Evolutionary conservation across 2,888 invertebrate species (phyloP).

Genomic region (Eubasilissa splendida): DNA sequence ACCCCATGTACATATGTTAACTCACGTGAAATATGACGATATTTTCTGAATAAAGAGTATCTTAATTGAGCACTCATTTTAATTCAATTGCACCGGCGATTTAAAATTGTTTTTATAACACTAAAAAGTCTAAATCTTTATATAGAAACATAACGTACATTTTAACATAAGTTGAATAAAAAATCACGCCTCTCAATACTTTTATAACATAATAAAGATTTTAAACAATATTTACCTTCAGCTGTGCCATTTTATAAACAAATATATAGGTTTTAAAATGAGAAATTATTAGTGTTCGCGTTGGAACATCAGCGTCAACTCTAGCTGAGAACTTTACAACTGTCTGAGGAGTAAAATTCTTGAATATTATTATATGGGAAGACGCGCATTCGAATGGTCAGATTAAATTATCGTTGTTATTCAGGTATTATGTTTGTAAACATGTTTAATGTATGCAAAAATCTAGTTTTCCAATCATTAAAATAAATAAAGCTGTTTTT

Average conservation of each 20-base stretch:
- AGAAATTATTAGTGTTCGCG: too few species aligned
- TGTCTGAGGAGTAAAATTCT: neutral
- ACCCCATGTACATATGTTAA: too few species aligned
- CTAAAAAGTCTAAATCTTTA: too few species aligned
- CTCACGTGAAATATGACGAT: too few species aligned
- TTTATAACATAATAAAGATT: neutral
- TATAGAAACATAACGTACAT: too few species aligned
- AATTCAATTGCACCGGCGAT: too few species aligned
- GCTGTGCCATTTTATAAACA: constrained; percentile 9
- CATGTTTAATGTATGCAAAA: constrained; percentile 53
- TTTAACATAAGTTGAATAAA: too few species aligned
- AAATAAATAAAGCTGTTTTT: neutral
- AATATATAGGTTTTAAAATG: neutral
- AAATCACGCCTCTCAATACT: neutral
- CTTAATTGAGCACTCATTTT: too few species aligned
- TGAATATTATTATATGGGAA: neutral
- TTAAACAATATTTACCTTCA: constrained; percentile 20
- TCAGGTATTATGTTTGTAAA: constrained; percentile 37
- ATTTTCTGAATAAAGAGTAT: too few species aligned
- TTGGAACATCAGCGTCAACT: constrained; percentile 1
- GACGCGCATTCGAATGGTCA: constrained; percentile 26
- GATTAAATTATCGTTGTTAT: constrained; percentile 36
- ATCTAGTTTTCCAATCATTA: constrained; percentile 43
- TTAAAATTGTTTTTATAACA: too few species aligned
- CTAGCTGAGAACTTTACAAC: constrained; percentile 5